Percentiles rank a stretch among this genome's conserved stretches.
These are phyloP conservation scores for Chrysogorgia sp. DNA, from an alignment of 92 coral and sea anemone genomes.

Conservation along the genomic window DNA sequence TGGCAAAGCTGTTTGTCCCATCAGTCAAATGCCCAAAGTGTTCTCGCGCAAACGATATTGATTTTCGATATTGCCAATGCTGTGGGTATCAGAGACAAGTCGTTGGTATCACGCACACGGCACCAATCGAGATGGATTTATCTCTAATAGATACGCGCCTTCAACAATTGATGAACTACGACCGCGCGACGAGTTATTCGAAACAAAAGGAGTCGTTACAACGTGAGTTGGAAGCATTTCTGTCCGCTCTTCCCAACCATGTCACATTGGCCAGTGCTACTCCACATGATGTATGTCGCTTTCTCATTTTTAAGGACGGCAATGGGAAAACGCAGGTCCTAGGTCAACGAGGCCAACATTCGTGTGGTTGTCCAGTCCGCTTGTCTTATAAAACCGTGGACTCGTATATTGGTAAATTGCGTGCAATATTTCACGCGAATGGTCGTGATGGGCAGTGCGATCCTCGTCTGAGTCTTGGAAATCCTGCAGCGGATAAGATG, in stretches of 20 bases:
- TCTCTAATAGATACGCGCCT: conserved; percentile 9
- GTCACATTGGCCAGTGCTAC: conserved; percentile 31
- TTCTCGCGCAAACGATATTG: conserved; percentile 60
- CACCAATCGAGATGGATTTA: conserved; percentile 3
- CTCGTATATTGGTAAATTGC: conserved; percentile 51
- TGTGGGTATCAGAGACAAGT: conserved; percentile 58
- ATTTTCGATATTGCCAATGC: conserved; percentile 66
- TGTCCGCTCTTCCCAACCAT: conserved; percentile 27
- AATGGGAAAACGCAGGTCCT: conserved; percentile 58
- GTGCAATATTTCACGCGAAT: conserved; percentile 42
- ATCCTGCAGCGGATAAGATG: conserved; percentile 54
- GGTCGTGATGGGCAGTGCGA: conserved; percentile 61
- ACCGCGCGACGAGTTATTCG: conserved; percentile 35
- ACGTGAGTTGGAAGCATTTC: too few species aligned
- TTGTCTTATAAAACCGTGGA: too few species aligned
- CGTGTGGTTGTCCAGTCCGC: conserved; percentile 48
- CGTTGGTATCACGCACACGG: neutral
- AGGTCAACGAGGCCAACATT: conserved; percentile 30
- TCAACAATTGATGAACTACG: conserved; percentile 35
- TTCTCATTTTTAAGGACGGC: conserved; percentile 54
- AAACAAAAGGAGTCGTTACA: too few species aligned
- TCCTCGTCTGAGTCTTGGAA: conserved; percentile 47
- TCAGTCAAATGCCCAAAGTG: conserved; percentile 63
- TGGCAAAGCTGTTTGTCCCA: conserved; percentile 48
- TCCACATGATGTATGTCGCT: too few species aligned